Evolutionary conservation across 2,113 vertebrate species (phyloP), one percentile per base, ranked within the genome.

Genomic region (Cairina moschata): DNA sequence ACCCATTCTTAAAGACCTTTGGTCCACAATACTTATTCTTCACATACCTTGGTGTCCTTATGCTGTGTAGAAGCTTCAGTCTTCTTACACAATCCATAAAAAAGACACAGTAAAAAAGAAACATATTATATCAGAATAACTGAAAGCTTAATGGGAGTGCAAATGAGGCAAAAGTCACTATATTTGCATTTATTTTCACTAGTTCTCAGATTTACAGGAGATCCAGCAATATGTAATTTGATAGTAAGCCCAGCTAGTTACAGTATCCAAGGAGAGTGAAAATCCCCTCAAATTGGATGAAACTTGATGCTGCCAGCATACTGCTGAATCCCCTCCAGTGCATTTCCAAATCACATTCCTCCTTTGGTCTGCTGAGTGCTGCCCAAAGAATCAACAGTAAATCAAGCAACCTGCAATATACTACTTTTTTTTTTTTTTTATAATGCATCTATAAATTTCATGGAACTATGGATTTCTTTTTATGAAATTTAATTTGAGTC

Each of bases 251-350:
- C 63, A 67, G 63, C 72, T 85, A 62, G 71, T 71, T 94, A 86
- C 79, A 66, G 58, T 91, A 86, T 90, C 90, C 83, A 84, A 94
- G 83, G 55, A 81, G 93, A 88, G 85, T 66, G 83, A 92, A 91
- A 96, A 77, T 76, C 74, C 91, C 78, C 60, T 97, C 96, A 95
- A 95, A 97, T 59, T 88, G 93, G 31, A 90, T 88, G 90, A 90
- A 96, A 93, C 66, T 88, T 76, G 89, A 95, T 44, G 83, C 96
- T 65, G 40, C 84, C 67, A 81, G 36, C 56, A 73, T 31, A 71
- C 44, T 87, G 40, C 83, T 94, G 91, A 96, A 96, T 92, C 92
- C 93, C 74, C 34, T 79, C 59, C 83, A 85, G 91, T 75, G 60
- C 68, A 67, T 82, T 95, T 91, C 63, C 71, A 96, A 88, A 93